These are phyloP conservation scores for Latrodectus geometricus DNA, from an alignment of 1,140 invertebrate species.

Conservation along the genomic window DNA sequence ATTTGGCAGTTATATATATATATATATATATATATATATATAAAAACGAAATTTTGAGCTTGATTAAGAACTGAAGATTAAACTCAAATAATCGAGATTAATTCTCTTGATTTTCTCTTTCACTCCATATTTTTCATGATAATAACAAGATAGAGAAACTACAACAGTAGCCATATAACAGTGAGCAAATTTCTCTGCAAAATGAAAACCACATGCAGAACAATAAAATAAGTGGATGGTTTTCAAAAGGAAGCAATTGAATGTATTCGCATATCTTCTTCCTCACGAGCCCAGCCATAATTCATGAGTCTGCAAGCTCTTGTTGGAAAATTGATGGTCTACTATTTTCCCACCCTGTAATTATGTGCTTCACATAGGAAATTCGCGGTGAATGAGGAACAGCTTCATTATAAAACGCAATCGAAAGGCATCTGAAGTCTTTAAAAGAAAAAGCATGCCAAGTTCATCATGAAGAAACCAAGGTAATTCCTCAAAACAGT, in stretches of 20 bases:
- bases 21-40: too few species aligned
- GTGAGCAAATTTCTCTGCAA: neutral
- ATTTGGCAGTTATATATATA: neutral
- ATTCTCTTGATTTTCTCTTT: too few species aligned
- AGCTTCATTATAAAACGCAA: conserved; percentile 33
- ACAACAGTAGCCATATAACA: neutral
- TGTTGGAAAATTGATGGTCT: conserved; percentile 39
- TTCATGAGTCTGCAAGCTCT: conserved; percentile 18
- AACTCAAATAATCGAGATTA: too few species aligned
- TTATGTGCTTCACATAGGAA: conserved; percentile 17
- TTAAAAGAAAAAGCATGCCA: conserved; percentile 1
- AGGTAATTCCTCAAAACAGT: neutral
- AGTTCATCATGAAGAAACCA: neutral
- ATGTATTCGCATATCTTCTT: neutral
- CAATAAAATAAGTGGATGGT: neutral
- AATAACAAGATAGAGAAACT: too few species aligned
- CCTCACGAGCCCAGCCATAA: neutral
- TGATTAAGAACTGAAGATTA: too few species aligned
- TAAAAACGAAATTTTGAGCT: too few species aligned
- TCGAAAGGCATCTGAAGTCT: conserved; percentile 18
- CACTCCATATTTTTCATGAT: too few species aligned
- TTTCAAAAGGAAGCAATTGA: neutral
- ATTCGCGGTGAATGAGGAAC: conserved; percentile 12
- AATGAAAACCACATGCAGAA: neutral
- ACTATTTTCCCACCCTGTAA: conserved; percentile 29